Evolutionary conservation across 2,888 invertebrate genomes (phyloP), one percentile per base, ranked within the genome.

Genomic region (Hyalella azteca): DNA sequence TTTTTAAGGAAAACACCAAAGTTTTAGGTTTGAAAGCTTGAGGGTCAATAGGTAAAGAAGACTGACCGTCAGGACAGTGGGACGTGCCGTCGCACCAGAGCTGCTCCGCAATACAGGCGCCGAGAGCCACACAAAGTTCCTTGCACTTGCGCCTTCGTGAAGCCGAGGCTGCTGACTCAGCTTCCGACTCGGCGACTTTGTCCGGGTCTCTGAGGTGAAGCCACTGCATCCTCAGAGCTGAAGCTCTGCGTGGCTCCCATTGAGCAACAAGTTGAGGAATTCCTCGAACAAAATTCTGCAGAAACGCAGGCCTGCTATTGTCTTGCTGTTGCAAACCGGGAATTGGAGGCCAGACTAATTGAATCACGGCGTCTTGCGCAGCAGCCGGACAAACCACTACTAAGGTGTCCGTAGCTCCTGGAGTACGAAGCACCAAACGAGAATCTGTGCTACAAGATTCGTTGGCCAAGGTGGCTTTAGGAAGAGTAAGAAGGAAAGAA

Each of bases 41-140:
- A n/a, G n/a, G n/a, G n/a, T n/a, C n/a, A n/a, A n/a, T n/a, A n/a
- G n/a, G n/a, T n/a, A n/a, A n/a, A n/a, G n/a, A 2, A 1, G 54
- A 32, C 79, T 83, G 22, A 83, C 83, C 81, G 39, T 79, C 54
- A 3, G 83, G 81, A 45, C 83, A 83, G 48, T 83, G 83, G 15
- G 80, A 54, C 15, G 73, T 66, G n/a, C 83, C 83, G 66, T 83
- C 83, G 26, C 83, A 83, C 83, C 83, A 83, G 22, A 83, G 79
- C 32, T 81, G 80, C 9, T 80, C 15, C n/a, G 80, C 78, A 75
- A 83, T 83, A 39, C 83, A 83, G 5, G 83, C 83, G 11, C 78
- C 79, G 19, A 83, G 48, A 29, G 81, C 83, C 15, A 79, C 81
- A 41, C 83, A 83, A 48, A 81, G 75, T 39, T 83, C 83, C 26